Evolutionary conservation across 2,113 vertebrate species (phyloP).

Genomic region (Thamnaconus septentrionalis): DNA sequence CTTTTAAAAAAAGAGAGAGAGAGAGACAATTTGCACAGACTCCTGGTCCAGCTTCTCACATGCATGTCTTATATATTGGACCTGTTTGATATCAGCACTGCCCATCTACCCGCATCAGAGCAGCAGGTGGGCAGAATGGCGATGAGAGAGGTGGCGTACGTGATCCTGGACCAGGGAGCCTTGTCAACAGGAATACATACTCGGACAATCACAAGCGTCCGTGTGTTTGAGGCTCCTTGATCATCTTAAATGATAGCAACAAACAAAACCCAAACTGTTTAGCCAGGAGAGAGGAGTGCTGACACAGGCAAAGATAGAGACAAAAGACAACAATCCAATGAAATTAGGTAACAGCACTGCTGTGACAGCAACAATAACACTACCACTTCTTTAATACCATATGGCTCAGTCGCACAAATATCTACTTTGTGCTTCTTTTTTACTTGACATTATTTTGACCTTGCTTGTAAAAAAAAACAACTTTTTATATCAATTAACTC

Average conservation of each 20-base stretch:
- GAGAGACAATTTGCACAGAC: neutral
- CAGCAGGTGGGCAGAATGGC: conserved; percentile 16
- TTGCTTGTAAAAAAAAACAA: no score
- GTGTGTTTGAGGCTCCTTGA: conserved; percentile 24
- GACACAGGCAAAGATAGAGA: no score
- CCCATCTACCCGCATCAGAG: neutral
- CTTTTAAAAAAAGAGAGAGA: neutral
- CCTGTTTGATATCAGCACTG: conserved; percentile 22
- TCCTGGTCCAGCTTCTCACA: neutral
- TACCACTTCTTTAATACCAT: no score
- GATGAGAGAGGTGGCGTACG: conserved; percentile 4
- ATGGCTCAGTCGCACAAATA: no score
- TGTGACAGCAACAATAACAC: no score
- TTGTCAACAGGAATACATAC: conserved; percentile 38
- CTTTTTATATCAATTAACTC: no score
- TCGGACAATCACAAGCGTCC: conserved; percentile 1
- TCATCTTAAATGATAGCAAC: neutral
- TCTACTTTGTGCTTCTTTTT: no score
- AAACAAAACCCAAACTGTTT: conserved; percentile 5
- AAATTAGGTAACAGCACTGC: no score
- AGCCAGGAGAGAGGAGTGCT: neutral
- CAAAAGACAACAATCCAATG: no score
- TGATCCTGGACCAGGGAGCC: neutral
- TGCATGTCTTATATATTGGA: conserved; percentile 42
- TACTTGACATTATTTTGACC: no score